These are phyloP conservation scores for Cephus cinctus DNA, from an alignment of 1,140 invertebrate species.

Conservation along the genomic window DNA sequence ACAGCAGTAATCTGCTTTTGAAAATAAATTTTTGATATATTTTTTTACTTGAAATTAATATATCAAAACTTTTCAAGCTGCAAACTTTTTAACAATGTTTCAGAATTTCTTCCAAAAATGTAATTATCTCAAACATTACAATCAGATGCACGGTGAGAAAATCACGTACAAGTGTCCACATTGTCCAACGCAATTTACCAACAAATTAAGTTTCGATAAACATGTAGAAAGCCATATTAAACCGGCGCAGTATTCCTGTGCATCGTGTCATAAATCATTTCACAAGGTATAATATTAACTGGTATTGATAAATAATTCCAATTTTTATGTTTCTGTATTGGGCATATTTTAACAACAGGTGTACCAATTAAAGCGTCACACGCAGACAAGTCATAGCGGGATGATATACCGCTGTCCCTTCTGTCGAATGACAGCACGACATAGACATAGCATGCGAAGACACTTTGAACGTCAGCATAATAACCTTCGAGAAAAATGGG, in stretches of 20 bases:
- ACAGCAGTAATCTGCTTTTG: not conserved
- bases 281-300: slow-evolving; percentile 36
- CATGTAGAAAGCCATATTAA: slow-evolving; percentile 20
- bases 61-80: no score
- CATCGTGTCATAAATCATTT: slow-evolving; percentile 51
- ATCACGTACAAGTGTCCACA: slow-evolving; percentile 31
- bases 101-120: slow-evolving; percentile 48
- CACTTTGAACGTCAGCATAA: slow-evolving; percentile 53
- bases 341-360: no score
- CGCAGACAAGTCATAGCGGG: slow-evolving; percentile 48
- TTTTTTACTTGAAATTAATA: slow-evolving; percentile 3
- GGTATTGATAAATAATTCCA: no score
- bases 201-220: slow-evolving; percentile 19
- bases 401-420: slow-evolving; percentile 52
- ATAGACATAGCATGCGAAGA: slow-evolving; percentile 47
- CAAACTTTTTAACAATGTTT: no score
- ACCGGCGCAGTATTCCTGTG: slow-evolving; percentile 21
- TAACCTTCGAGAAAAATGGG: slow-evolving; percentile 26
- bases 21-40: not conserved
- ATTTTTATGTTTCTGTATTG: no score
- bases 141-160: slow-evolving; percentile 48
- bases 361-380: slow-evolving; percentile 50
- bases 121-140: slow-evolving; percentile 44
- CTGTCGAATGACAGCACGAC: slow-evolving; percentile 42
- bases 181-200: slow-evolving; percentile 24